phyloP scores from a whole-genome alignment of 1,140 invertebrate species.

The Caerostris extrusa region DNA sequence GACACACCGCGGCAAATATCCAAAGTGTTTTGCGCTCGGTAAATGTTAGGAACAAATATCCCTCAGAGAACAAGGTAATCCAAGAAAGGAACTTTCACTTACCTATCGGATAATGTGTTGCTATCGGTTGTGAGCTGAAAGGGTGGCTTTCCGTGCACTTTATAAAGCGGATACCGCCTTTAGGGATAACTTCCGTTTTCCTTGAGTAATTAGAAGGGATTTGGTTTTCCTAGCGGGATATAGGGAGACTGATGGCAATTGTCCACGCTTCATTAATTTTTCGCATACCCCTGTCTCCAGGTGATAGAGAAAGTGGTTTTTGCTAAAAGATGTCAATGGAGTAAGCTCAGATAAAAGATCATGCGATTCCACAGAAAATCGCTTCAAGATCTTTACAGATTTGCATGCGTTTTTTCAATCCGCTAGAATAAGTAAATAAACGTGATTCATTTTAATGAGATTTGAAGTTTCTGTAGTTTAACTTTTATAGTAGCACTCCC shows the following conservation, averaged over 20 bases:
- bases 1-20: too few relatives aligned
- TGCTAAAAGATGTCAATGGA: not conserved
- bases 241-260: not conserved
- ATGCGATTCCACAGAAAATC: not conserved
- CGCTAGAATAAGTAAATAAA: not conserved
- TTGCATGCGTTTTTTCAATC: not conserved
- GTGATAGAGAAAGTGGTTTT: not conserved
- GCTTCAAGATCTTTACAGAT: not conserved
- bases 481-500: too few relatives aligned
- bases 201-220: constrained; percentile 63
- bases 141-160: constrained; percentile 11
- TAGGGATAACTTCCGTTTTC: constrained; percentile 62
- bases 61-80: too few relatives aligned
- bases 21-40: too few relatives aligned
- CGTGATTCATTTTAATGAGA: too few relatives aligned
- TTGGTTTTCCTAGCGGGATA: constrained; percentile 30
- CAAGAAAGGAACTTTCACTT: constrained; percentile 57
- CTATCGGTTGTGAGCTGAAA: not conserved
- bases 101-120: constrained; percentile 49
- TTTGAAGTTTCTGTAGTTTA: too few relatives aligned
- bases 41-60: too few relatives aligned
- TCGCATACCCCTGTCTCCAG: not conserved
- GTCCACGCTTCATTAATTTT: constrained; percentile 43
- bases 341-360: constrained; percentile 20
- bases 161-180: constrained; percentile 35